These are phyloP conservation scores for Saccopteryx leptura DNA, from an alignment of 2,113 vertebrate species.

Conservation along the genomic window DNA sequence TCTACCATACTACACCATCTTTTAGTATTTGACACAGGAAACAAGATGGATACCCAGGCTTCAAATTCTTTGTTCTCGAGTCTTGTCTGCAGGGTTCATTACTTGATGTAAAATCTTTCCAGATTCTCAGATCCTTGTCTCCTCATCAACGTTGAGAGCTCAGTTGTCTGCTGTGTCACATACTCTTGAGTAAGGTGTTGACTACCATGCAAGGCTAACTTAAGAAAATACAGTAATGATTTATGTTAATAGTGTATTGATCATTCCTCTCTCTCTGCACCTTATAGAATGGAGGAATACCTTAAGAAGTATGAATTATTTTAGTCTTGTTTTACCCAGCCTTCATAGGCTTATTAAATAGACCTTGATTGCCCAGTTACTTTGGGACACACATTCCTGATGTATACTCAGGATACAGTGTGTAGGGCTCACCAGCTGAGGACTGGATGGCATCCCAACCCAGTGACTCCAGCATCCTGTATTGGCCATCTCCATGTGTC, in stretches of 20 bases:
- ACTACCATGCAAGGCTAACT: not conserved
- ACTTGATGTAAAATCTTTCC: not conserved
- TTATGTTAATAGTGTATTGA: not conserved
- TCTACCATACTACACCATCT: not conserved
- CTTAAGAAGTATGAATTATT: not conserved
- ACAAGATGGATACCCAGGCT: not conserved
- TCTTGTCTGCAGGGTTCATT: not conserved
- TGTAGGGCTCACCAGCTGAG: not conserved
- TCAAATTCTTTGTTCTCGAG: not conserved
- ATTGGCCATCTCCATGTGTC: not conserved
- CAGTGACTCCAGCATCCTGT: not conserved
- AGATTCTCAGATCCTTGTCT: slow-evolving; percentile 17
- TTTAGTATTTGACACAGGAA: not conserved
- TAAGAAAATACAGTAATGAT: not conserved
- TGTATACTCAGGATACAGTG: not conserved
- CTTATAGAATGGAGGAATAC: not conserved
- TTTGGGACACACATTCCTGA: not conserved
- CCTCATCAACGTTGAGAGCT: not conserved
- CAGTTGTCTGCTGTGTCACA: not conserved
- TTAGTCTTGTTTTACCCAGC: not conserved
- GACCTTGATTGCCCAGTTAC: not conserved
- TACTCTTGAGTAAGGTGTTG: not conserved
- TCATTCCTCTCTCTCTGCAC: not conserved
- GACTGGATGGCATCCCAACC: not conserved
- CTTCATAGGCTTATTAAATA: not conserved